Conservation (phyloP, 2,113 vertebrate species). For the Macquaria australasica region DNA sequence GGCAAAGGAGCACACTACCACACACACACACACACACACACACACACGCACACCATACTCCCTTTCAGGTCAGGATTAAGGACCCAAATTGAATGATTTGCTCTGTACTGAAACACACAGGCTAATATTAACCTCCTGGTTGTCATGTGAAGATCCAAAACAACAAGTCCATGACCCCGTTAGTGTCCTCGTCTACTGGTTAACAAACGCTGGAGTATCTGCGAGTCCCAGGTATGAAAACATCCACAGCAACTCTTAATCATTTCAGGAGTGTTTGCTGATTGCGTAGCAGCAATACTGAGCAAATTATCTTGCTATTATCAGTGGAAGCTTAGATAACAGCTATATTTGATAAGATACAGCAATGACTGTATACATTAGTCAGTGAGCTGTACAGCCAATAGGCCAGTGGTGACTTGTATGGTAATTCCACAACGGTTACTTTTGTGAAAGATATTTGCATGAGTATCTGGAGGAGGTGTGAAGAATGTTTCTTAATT, state of each 20-base stretch:
- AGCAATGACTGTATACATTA: slow-evolving; percentile 3
- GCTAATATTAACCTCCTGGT: slow-evolving; percentile 25
- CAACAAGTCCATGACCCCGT: slow-evolving; percentile 24
- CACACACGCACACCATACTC: not conserved
- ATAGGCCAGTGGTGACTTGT: not conserved
- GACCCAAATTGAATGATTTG: slow-evolving; percentile 7
- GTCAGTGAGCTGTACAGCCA: not conserved
- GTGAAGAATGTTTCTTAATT: not conserved
- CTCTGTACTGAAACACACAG: not conserved
- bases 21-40: not conserved
- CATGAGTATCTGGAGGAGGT: not conserved
- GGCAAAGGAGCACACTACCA: not conserved
- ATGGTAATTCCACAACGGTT: not conserved
- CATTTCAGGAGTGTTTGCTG: slow-evolving; percentile 38
- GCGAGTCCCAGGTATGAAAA: slow-evolving; percentile 19
- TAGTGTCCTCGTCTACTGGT: not conserved
- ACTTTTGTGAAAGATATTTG: not conserved
- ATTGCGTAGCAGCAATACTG: slow-evolving; percentile 19
- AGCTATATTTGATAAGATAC: slow-evolving; percentile 33
- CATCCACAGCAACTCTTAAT: slow-evolving; percentile 1
- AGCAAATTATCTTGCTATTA: slow-evolving; percentile 21
- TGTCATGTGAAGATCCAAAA: slow-evolving; percentile 25
- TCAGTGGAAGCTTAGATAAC: slow-evolving; percentile 28
- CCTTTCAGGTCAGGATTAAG: slow-evolving; percentile 15
- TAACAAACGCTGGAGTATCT: not conserved